Conservation (phyloP, 2,113 vertebrate genomes). For the Tychaedon coryphoeus region DNA sequence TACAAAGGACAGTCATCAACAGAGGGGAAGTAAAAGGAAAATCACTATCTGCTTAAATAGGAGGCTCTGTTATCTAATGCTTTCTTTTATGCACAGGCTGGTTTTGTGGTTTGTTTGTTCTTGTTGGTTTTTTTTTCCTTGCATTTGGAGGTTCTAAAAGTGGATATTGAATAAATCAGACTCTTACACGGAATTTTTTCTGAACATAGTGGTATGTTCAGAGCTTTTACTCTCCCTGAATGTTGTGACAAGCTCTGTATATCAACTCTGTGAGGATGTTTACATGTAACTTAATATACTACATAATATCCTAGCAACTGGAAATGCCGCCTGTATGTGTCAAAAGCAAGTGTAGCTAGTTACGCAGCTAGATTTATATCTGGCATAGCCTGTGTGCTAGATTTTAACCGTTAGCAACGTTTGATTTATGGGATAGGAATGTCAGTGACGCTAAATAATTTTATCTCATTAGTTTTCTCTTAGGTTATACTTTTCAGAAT, state of each 20-base stretch:
- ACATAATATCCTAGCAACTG: conserved; percentile 53
- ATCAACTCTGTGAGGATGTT: conserved; percentile 42
- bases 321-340: conserved; percentile 24
- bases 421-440: neutral
- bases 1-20: neutral
- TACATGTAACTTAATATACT: conserved; percentile 52
- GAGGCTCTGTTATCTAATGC: neutral
- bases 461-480: neutral
- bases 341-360: conserved; percentile 46
- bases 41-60: neutral
- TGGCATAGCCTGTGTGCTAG: neutral
- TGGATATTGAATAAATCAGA: neutral
- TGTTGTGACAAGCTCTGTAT: neutral
- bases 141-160: neutral
- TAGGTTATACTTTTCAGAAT: neutral
- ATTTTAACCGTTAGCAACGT: neutral
- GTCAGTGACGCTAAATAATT: neutral
- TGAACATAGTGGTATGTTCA: neutral
- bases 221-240: conserved; percentile 13
- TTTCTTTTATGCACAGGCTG: neutral
- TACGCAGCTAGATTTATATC: conserved; percentile 54
- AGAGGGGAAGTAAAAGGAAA: neutral
- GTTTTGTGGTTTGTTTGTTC: neutral
- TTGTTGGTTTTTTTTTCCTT: neutral
- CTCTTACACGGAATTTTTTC: neutral